These are phyloP conservation scores for Drosophila diplacantha DNA, from an alignment of 2,888 invertebrate species.

Conservation along the genomic window DNA sequence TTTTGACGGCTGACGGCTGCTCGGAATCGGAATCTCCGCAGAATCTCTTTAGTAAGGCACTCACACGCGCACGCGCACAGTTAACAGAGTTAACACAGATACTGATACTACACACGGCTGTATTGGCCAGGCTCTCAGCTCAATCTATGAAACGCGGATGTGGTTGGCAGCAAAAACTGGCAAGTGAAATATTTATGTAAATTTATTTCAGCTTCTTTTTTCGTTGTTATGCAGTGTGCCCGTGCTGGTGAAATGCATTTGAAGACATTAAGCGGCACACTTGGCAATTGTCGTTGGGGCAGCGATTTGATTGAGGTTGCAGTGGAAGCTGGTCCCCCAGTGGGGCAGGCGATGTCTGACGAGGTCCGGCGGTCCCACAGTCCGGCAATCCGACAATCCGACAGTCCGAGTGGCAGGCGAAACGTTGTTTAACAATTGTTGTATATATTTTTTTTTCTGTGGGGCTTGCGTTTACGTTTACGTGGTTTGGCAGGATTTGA, in stretches of 20 bases:
- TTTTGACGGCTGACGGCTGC: slow-evolving; percentile 20
- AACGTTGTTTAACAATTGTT: slow-evolving; percentile 61
- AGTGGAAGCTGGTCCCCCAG: slow-evolving; percentile 31
- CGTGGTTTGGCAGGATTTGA: slow-evolving; percentile 69
- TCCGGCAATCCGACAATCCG: slow-evolving; percentile 22
- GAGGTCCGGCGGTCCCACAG: slow-evolving; percentile 14
- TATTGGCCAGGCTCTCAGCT: slow-evolving; percentile 50
- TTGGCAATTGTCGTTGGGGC: slow-evolving; percentile 69
- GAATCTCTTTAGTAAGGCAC: slow-evolving; percentile 31
- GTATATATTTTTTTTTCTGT: slow-evolving; percentile 35
- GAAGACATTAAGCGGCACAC: slow-evolving; percentile 71
- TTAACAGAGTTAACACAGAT: slow-evolving; percentile 22
- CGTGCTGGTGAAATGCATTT: slow-evolving; percentile 57
- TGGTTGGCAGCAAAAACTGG: slow-evolving; percentile 56
- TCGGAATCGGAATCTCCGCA: slow-evolving; percentile 20
- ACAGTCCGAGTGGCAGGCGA: slow-evolving; percentile 45
- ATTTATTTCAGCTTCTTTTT: slow-evolving; percentile 65
- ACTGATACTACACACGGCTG: slow-evolving; percentile 27
- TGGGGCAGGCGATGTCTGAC: slow-evolving; percentile 13
- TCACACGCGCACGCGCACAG: slow-evolving; percentile 21
- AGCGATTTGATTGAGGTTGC: slow-evolving; percentile 65
- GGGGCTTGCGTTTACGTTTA: slow-evolving; percentile 36
- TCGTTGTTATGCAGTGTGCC: slow-evolving; percentile 24
- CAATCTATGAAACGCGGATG: slow-evolving; percentile 62
- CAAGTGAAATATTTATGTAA: slow-evolving; percentile 72